Evolutionary conservation across 2,888 invertebrate genomes (phyloP), one percentile per base, ranked within the genome.

Genomic region (Patella pellucida): DNA sequence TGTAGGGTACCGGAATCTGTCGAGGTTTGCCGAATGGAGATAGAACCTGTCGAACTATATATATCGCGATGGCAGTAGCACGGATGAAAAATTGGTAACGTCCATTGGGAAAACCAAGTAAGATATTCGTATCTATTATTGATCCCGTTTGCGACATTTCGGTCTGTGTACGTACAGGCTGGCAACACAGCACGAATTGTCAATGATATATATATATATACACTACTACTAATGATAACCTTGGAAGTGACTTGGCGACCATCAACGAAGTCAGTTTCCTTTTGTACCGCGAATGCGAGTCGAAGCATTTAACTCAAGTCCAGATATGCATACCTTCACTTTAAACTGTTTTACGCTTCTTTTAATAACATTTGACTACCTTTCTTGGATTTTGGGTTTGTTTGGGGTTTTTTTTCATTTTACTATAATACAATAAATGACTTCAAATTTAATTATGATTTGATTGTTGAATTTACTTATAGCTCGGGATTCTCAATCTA

Each of bases 111-210:
- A 83, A 79, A 85, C 85, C 5, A 76, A 80, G 31, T 74, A 82
- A 0, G 70, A 77, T 15, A 83, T 85, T 5, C 79, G 76, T 1
- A 77, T 81, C 67, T 69, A 83, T 11, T 31, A 71, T n/a, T 81
- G 83, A 15, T 1, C 52, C 85, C 85, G 14, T 85, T 85, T 73
- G 79, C 84, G 16, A 84, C 84, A 11, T 82, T 85, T 51, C 76
- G 85, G 52, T 86, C 85, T 2, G 85, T 86, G 85, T 86, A 81
- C 74, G 83, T 85, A 11, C 70, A 73, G 4, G 83, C 83, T 68
- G 85, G 84, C 7, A 84, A 84, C 69, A 81, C 79, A 54, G 86
- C 83, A 86, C 73, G 80, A 80, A 76, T 85, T n/a, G 81, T 78
- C 50, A 76, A 81, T 15, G 81, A 84, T 69, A 71, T 73, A 4